phyloP scores from a whole-genome alignment of 2,888 invertebrate species.

The Thereva nobilitata region DNA sequence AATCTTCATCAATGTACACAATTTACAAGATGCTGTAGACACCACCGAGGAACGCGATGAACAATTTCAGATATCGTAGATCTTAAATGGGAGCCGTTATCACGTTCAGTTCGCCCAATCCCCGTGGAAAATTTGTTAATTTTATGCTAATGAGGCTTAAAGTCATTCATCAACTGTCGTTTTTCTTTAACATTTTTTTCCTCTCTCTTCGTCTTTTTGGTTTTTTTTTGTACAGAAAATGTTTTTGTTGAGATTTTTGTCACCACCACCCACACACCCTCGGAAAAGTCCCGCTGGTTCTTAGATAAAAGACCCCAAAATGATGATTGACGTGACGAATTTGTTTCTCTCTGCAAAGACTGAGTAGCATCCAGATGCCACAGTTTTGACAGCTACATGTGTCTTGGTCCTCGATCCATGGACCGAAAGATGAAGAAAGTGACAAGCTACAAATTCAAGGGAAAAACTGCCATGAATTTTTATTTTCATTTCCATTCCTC shows the following conservation, averaged over 20 bases:
- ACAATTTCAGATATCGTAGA: no score
- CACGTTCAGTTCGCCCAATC: neutral
- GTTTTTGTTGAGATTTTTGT: neutral
- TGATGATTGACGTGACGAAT: slow-evolving; percentile 26
- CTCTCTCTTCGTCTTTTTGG: neutral
- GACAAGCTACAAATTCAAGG: no score
- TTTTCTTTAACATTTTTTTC: neutral
- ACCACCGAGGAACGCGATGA: no score
- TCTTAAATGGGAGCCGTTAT: no score
- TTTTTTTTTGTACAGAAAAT: neutral
- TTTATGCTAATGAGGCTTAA: slow-evolving; percentile 26
- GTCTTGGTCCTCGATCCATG: slow-evolving; percentile 15
- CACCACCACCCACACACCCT: neutral
- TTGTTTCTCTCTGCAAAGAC: slow-evolving; percentile 1
- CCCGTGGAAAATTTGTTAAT: slow-evolving; percentile 17
- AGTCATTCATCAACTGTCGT: slow-evolving; percentile 25
- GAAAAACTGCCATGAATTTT: no score
- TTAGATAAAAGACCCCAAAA: slow-evolving; percentile 2
- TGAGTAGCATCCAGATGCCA: slow-evolving; percentile 22
- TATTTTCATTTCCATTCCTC: no score
- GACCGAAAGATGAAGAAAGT: neutral
- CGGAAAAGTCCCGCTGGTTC: neutral
- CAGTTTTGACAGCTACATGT: slow-evolving; percentile 25
- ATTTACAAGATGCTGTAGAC: no score
- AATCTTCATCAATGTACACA: no score